Evolutionary conservation across 2,113 vertebrate genomes (phyloP).

Genomic region (Monopterus albus): DNA sequence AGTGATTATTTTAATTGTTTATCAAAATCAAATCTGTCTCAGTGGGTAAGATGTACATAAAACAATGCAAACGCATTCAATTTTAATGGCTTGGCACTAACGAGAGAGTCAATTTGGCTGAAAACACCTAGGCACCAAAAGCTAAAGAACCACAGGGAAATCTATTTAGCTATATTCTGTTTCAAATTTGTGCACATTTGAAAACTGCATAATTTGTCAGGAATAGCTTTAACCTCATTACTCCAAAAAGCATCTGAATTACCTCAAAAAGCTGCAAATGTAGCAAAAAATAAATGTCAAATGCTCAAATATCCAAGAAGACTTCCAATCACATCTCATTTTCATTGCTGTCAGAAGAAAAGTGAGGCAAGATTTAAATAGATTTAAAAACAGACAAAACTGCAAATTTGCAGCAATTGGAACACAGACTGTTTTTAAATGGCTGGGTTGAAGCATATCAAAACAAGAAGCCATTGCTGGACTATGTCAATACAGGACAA

Average conservation of each 20-base stretch:
- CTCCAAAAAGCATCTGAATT: constrained; percentile 63
- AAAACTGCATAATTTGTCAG: constrained; percentile 85
- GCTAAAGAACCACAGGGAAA: constrained; percentile 61
- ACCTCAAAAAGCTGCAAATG: constrained; percentile 74
- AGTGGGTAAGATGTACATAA: too few relatives aligned
- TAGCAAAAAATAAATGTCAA: constrained; percentile 75
- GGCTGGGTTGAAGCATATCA: constrained; percentile 45
- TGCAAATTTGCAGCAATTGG: constrained; percentile 18
- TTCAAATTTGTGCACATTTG: constrained; percentile 63
- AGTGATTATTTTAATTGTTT: too few relatives aligned
- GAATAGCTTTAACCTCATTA: constrained; percentile 81
- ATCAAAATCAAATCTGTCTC: too few relatives aligned
- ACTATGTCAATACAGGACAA: constrained; percentile 43
- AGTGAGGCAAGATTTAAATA: constrained; percentile 7
- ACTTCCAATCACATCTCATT: constrained; percentile 45
- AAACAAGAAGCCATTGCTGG: constrained; percentile 1
- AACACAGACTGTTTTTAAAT: constrained; percentile 38
- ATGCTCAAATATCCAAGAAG: constrained; percentile 60
- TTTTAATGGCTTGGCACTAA: too few relatives aligned
- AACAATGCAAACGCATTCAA: too few relatives aligned
- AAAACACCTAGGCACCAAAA: constrained; percentile 12
- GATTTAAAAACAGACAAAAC: constrained; percentile 26
- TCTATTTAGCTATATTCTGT: constrained; percentile 68
- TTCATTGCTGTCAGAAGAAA: constrained; percentile 21
- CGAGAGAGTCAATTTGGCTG: constrained; percentile 27